Conservation (phyloP, 1,140 invertebrate genomes). For the Atta cephalotes region DNA sequence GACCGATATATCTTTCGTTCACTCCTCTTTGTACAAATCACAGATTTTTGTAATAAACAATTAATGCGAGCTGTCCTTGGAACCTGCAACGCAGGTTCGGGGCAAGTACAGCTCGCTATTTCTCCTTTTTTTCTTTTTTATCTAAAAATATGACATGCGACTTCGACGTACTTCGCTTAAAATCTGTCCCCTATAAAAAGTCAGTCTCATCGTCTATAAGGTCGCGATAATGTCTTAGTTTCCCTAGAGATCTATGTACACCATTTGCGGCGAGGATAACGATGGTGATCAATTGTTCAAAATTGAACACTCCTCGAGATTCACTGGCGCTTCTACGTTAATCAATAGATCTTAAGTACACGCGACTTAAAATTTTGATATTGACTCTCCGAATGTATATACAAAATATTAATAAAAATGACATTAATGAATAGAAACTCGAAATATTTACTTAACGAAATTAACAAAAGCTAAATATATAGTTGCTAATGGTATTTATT, state of each 20-base stretch:
- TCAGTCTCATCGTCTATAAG: conserved; percentile 83
- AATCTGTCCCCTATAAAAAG: conserved; percentile 81
- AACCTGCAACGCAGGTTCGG: conserved; percentile 25
- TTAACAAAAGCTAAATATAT: conserved; percentile 52
- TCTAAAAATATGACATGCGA: conserved; percentile 51
- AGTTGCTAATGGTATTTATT: conserved; percentile 55
- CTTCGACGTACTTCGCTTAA: conserved; percentile 55
- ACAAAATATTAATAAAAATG: conserved; percentile 11
- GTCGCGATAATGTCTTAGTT: conserved; percentile 66
- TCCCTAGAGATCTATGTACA: conserved; percentile 64
- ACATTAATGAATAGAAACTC: conserved; percentile 13
- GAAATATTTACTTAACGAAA: conserved; percentile 40
- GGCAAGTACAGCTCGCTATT: conserved; percentile 38
- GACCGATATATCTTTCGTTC: conserved; percentile 13
- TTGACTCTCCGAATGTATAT: conserved; percentile 2
- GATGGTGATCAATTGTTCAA: conserved; percentile 32
- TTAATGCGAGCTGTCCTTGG: conserved; percentile 18
- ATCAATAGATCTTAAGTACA: conserved; percentile 42
- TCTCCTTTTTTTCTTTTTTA: background rate
- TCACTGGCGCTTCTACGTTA: conserved; percentile 23
- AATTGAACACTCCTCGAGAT: conserved; percentile 39
- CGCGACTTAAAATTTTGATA: conserved; percentile 42
- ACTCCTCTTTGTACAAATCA: conserved; percentile 49
- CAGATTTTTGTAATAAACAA: conserved; percentile 45
- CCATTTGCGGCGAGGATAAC: conserved; percentile 36